Conservation (phyloP, 1,140 invertebrate genomes). For the Dryas iulia region DNA sequence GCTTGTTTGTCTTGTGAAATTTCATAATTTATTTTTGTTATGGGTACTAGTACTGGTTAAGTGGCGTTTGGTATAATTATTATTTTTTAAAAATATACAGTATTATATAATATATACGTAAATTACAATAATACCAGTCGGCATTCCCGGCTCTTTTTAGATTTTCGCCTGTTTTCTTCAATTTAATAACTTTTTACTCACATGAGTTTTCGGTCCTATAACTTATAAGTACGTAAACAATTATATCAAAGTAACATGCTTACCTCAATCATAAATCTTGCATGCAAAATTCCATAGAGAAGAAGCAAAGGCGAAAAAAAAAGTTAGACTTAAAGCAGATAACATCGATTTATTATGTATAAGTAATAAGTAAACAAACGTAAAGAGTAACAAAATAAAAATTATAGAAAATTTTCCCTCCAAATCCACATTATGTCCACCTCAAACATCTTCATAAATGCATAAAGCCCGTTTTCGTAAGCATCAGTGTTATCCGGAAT, state of each 20-base stretch:
- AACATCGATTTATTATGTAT: conserved; percentile 61
- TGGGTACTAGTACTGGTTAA: too few relatives aligned
- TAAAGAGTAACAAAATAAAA: conserved; percentile 53
- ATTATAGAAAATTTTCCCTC: conserved; percentile 49
- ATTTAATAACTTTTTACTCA: too few relatives aligned
- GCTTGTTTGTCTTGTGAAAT: background rate
- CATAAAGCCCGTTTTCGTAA: conserved; percentile 47
- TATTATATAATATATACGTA: too few relatives aligned
- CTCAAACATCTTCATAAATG: conserved; percentile 61
- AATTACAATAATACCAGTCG: too few relatives aligned
- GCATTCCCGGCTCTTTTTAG: too few relatives aligned
- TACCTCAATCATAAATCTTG: conserved; percentile 34
- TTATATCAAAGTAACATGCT: conserved; percentile 21
- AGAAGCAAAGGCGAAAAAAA: conserved; percentile 37
- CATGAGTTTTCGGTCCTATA: too few relatives aligned
- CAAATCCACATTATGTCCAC: conserved; percentile 67
- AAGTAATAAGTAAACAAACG: conserved; percentile 28
- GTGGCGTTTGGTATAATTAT: too few relatives aligned
- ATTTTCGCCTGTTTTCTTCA: too few relatives aligned
- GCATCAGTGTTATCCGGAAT: conserved; percentile 42
- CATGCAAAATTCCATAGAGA: conserved; percentile 30
- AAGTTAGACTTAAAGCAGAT: conserved; percentile 48
- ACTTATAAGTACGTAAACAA: conserved; percentile 10
- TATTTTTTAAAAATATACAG: too few relatives aligned
- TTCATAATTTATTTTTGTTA: background rate